Base-by-base conservation (phyloP, 64 coral and sea anemone species). In the Cladopsammia gracilis region DNA sequence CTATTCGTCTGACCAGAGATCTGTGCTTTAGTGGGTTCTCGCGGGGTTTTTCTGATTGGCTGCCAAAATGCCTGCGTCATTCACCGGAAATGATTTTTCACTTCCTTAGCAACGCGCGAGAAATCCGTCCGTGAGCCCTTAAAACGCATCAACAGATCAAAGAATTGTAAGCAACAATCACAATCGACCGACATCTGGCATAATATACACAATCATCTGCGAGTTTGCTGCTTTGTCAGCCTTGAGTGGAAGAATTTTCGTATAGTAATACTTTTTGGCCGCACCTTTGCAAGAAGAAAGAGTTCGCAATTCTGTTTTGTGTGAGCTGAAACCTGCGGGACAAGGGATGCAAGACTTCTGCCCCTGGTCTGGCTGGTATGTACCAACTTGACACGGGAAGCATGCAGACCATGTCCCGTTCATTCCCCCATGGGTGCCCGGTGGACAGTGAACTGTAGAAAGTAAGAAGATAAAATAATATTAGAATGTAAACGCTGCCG, bases 291-390 rank as follows among this genome's bases (percentile, higher is more conserved):
- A 91, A 6, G 58, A 77, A 49, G 46, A 58, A 4, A 71, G 8
- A 59, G 67, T 15, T 19, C 59, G 67, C 51, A 56, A 47, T 49
- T 64, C 89, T 1, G 50, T 91, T 25, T 49, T 73, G 8, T 50
- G 20, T 34, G 76, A 48, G 19, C 10, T 91, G 10, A 18, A 82
- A 44, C 89, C 89, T 6, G 49, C 0, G 42, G 89, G 89, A 70
- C 89, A 91, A 9, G 62, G 89, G 2, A 82, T 11, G 51, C 89
- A 91, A 3, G 89, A 53, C 20, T 15, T 56, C 26, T 82, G 61
- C 34, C 89, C 77, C 20, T 91, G 20, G n/a, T 26, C 18, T 8
- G 89, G 89, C 53, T 91, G 89, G 64, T 71, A 91, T n/a, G 89
- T 72, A 24, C 64, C 64, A 8, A 57, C 48, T 16, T 64, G 76